These are phyloP conservation scores for Lithophane leautieri DNA, from an alignment of 2,888 invertebrate species.

Conservation along the genomic window DNA sequence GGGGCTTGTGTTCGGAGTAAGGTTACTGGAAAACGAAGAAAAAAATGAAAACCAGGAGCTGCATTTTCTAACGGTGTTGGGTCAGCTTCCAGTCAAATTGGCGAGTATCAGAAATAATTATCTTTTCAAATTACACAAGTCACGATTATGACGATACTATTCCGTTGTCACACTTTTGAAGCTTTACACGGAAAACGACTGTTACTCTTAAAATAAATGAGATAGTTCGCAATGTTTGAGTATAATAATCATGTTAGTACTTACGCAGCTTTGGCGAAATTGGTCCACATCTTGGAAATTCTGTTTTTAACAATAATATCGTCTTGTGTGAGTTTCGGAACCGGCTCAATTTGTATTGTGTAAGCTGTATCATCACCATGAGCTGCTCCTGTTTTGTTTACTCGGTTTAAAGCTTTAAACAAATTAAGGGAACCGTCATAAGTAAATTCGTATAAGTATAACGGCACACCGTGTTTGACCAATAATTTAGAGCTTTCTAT, in stretches of 20 bases:
- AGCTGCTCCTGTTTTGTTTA: slow-evolving; percentile 66
- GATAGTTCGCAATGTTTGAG: background rate
- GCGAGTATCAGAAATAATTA: background rate
- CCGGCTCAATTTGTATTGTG: slow-evolving; percentile 39
- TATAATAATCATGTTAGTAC: slow-evolving; percentile 9
- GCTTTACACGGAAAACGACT: background rate
- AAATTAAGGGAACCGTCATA: slow-evolving; percentile 75
- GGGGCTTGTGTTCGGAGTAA: slow-evolving; percentile 60
- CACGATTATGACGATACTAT: background rate
- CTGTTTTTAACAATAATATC: slow-evolving; percentile 65
- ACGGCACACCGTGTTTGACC: slow-evolving; percentile 58
- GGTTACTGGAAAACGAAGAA: slow-evolving; percentile 65
- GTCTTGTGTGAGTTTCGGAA: slow-evolving; percentile 45
- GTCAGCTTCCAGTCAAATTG: background rate
- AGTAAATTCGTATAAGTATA: slow-evolving; percentile 74
- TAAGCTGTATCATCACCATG: slow-evolving; percentile 76
- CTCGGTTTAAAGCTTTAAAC: slow-evolving; percentile 55
- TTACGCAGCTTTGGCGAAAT: slow-evolving; percentile 80
- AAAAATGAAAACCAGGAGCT: background rate
- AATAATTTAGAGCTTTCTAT: slow-evolving; percentile 58
- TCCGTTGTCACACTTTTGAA: background rate
- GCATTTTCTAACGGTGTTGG: background rate
- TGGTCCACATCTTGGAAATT: slow-evolving; percentile 77
- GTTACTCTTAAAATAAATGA: background rate
- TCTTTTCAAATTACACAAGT: background rate